These are phyloP conservation scores for Caenorhabditis zanzibari DNA, from an alignment of 2,888 invertebrate species.

Conservation along the genomic window DNA sequence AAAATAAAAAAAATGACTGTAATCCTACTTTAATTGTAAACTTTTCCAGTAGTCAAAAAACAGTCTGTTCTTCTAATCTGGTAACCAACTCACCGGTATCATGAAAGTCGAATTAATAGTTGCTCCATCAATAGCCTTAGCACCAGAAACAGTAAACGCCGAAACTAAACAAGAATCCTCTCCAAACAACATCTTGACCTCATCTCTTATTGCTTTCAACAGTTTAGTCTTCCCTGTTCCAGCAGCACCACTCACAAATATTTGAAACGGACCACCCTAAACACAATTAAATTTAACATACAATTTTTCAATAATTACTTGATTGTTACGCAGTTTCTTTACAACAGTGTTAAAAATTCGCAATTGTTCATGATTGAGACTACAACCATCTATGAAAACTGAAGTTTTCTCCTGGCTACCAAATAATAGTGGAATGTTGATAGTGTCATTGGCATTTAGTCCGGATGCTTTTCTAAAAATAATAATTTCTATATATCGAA, in stretches of 20 bases:
- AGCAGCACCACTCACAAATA: conserved; percentile 1
- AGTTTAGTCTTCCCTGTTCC: background rate
- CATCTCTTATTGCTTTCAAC: conserved; percentile 5
- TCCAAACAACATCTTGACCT: background rate
- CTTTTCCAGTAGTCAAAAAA: no score
- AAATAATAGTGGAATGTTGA: conserved; percentile 6
- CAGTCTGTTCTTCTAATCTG: no score
- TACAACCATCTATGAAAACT: background rate
- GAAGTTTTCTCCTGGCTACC: background rate
- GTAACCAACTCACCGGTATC: background rate
- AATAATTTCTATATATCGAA: background rate
- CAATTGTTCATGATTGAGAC: background rate
- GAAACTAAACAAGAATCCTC: background rate
- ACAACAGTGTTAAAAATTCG: background rate
- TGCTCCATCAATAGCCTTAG: background rate
- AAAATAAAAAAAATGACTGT: no score
- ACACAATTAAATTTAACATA: background rate
- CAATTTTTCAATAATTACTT: background rate
- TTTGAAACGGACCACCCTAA: background rate
- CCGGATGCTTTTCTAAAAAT: conserved; percentile 2
- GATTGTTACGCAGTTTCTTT: background rate
- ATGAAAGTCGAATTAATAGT: background rate
- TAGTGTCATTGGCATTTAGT: background rate
- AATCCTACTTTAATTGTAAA: no score
- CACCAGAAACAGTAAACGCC: background rate